Evolutionary conservation across 2,888 invertebrate species (phyloP).

Genomic region (Drosophila lutescens): DNA sequence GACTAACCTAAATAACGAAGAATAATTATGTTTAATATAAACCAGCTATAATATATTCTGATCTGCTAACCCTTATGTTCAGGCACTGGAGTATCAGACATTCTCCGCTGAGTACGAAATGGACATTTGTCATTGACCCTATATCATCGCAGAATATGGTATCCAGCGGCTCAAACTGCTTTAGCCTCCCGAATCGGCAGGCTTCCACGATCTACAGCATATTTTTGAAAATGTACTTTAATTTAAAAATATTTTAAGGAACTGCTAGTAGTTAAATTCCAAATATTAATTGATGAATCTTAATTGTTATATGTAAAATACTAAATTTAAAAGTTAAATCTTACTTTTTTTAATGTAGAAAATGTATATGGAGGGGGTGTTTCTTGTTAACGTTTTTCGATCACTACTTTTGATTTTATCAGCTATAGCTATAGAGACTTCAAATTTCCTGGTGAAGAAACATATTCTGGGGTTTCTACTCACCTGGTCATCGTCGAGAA

Average conservation of each 20-base stretch:
- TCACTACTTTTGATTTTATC: too few species aligned
- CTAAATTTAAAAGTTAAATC: too few species aligned
- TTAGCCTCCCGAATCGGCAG: slow-evolving; percentile 72
- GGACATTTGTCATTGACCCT: slow-evolving; percentile 77
- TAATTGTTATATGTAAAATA: too few species aligned
- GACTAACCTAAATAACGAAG: slow-evolving; percentile 25
- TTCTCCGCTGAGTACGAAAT: slow-evolving; percentile 83
- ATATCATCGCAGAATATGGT: slow-evolving; percentile 80
- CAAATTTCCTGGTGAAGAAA: too few species aligned
- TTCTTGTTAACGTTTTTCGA: too few species aligned
- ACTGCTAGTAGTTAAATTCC: too few species aligned
- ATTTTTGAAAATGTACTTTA: neutral
- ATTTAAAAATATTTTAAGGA: neutral
- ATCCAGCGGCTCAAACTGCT: slow-evolving; percentile 81
- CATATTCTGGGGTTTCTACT: neutral
- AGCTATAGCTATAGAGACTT: too few species aligned
- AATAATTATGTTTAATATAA: neutral
- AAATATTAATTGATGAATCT: too few species aligned
- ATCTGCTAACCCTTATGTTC: slow-evolving; percentile 69
- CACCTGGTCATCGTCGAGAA: slow-evolving; percentile 77
- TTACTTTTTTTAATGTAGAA: too few species aligned
- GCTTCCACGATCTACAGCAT: slow-evolving; percentile 63
- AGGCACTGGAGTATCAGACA: slow-evolving; percentile 83
- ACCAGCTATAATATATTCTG: too few species aligned
- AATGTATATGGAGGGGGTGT: too few species aligned